Evolutionary conservation across 1,140 invertebrate genomes (phyloP), one percentile per base, ranked within the genome.

Genomic region (Drosophila cardini): DNA sequence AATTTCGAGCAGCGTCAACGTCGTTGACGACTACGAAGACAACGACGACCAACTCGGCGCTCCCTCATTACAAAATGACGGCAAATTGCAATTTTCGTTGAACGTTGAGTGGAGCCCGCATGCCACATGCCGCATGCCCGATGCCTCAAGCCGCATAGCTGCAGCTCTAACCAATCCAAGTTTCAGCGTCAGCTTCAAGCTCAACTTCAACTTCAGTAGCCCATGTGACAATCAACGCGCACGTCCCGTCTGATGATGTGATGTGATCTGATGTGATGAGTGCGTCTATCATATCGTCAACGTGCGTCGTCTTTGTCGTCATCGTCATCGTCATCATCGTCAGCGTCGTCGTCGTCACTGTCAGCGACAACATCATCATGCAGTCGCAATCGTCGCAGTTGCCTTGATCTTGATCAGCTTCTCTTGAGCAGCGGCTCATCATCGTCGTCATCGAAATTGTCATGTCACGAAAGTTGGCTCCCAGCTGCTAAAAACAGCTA

Each of bases 271-370:
- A 87, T 87, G 84, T 87, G 84, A 87, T 87, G 84, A 87, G 84
- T 87, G 84, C 84, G 84, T 87, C 84, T 89, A 87, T 87, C 84
- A 87, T 86, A 86, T 87, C 84, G 83, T 87, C 83, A 89, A 84
- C 77, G 76, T 87, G 81, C 79, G 75, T 83, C 80, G 69, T 74
- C 55, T 32, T 60, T 58, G 50, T 87, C 83, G 76, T 83, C 78
- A 78, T 71, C 78, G 69, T 86, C 52, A 16, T 46, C 52, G 13
- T 72, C 52, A 50, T 73, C 55, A 55, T 75, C 62, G 48, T 65
- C 77, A 63, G 34, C 79, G 53, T 74, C 79, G 62, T 74, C 58
- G 36, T 60, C 63, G 56, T 65, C 77, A 68, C 63, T 63, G 50
- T 48, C 57, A 72, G 10, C 52, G 58, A 85, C 81, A 84, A 84